A percentile compares a stretch with the other conserved stretches of the same genome.
phyloP scores from a whole-genome alignment of 2,797 vertebrate species.

The Antennarius maculatus region DNA sequence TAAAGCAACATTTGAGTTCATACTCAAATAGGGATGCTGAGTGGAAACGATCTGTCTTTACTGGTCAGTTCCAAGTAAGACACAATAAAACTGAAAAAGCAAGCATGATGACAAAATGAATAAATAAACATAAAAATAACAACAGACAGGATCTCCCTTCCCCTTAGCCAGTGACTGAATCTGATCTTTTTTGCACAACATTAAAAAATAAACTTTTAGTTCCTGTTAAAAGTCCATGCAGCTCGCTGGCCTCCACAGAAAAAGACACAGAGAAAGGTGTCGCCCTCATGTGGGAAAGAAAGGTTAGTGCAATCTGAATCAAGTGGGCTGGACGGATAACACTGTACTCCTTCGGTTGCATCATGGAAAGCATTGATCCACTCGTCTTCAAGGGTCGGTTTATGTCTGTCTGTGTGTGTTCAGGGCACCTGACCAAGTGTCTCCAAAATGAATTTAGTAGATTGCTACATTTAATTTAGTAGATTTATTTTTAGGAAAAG shows the following conservation, averaged over 20 bases:
- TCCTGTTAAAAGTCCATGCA: conserved; percentile 66
- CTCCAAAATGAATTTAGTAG: conserved; percentile 27
- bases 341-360: conserved; percentile 20
- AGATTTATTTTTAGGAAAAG: conserved; percentile 32
- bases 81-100: conserved; percentile 28
- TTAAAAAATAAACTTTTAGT: conserved; percentile 71
- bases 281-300: conserved; percentile 57
- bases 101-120: conserved; percentile 45
- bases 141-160: conserved; percentile 17
- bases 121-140: conserved; percentile 57
- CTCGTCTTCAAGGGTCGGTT: conserved; percentile 11
- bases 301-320: conserved; percentile 75
- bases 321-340: conserved; percentile 64
- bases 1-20: conserved; percentile 14
- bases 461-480: conserved; percentile 27
- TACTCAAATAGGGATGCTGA: conserved; percentile 9
- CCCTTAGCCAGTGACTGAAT: conserved; percentile 46
- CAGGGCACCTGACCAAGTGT: conserved; percentile 28
- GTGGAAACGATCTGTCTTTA: conserved; percentile 1
- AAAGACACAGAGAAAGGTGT: conserved; percentile 45
- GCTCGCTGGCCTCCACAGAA: conserved; percentile 32
- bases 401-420: neutral
- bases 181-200: conserved; percentile 64
- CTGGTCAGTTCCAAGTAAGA: conserved; percentile 22
- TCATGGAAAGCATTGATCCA: conserved; percentile 6